These are phyloP conservation scores for Pseudomugil tenellus DNA, from an alignment of 2,797 vertebrate species.

Conservation along the genomic window DNA sequence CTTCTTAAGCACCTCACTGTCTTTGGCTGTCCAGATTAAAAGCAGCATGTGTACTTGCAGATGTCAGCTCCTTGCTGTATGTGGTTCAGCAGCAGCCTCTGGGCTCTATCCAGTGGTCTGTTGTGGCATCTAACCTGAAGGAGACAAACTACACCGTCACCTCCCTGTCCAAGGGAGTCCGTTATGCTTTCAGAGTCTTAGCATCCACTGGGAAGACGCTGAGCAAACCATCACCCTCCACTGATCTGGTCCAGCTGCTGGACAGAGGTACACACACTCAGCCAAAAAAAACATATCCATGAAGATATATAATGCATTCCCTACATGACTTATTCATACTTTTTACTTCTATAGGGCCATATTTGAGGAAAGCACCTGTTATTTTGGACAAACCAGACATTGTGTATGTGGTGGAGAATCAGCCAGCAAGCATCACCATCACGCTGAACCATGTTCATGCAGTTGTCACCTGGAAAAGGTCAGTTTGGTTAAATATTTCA, in stretches of 20 bases:
- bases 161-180: slow-evolving; percentile 88
- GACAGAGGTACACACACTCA: slow-evolving; percentile 83
- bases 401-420: slow-evolving; percentile 90
- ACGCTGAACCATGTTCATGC: slow-evolving; percentile 94
- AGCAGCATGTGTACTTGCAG: slow-evolving; percentile 67
- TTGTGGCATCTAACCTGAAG: slow-evolving; percentile 82
- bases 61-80: slow-evolving; percentile 86
- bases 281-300: background rate
- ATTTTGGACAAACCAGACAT: slow-evolving; percentile 92
- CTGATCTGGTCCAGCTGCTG: slow-evolving; percentile 87
- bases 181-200: slow-evolving; percentile 91
- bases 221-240: slow-evolving; percentile 89
- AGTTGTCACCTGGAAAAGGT: slow-evolving; percentile 91
- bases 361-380: slow-evolving; percentile 86
- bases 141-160: slow-evolving; percentile 83
- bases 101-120: slow-evolving; percentile 91
- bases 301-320: background rate
- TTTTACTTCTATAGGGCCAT: slow-evolving; percentile 81
- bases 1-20: background rate
- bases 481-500: slow-evolving; percentile 9
- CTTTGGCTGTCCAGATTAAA: background rate
- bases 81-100: slow-evolving; percentile 92
- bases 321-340: background rate
- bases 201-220: slow-evolving; percentile 86
- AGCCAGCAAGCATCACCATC: slow-evolving; percentile 84